Evolutionary conservation across 2,797 vertebrate species (phyloP), one percentile per base, ranked within the genome.

Genomic region (Danionella dracula): DNA sequence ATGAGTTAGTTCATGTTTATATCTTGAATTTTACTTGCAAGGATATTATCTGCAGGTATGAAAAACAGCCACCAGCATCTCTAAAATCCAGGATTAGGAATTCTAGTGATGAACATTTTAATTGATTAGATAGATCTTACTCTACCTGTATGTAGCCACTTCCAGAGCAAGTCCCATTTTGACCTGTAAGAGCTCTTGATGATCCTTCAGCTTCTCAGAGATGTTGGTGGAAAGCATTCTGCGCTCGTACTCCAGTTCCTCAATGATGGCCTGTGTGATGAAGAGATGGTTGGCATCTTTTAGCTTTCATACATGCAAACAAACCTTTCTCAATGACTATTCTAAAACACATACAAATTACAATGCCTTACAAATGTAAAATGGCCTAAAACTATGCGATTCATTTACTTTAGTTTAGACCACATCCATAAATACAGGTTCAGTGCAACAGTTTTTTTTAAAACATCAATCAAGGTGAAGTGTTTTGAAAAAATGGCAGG

Each of bases 71-170:
- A 35, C 32, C 10, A 11, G 7, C 10, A 9, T 35, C 32, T 8
- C 10, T 23, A 48, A 23, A 48, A 20, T 11, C 1, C 20, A 48
- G n/a, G 2, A 12, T 48, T 48, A 19, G 21, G 32, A 10, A 11
- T 4, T 35, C 9, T 1, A 35, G 2, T 9, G 23, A 19, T 41
- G 29, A 16, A 7, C 29, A n/a, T 15, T 5, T 40, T 32, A 16
- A 23, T 3, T n/a, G 23, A 16, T 16, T 62, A 41, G 29, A 2
- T 41, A 8, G 65, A 44, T 13, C 4, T 81, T 4, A 16, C 54
- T 82, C 78, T 86, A 99, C 97, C 94, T 93, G 86, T 98, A 98
- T 8, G 93, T 87, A 20, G 93, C 93, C 76, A 99, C 90, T 81
- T 99, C 97, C 78, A 94, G 85, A 69, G 92, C 90, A 42, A 99